Evolutionary conservation across 2,888 invertebrate genomes (phyloP).

Genomic region (Lumbricus terrestris): DNA sequence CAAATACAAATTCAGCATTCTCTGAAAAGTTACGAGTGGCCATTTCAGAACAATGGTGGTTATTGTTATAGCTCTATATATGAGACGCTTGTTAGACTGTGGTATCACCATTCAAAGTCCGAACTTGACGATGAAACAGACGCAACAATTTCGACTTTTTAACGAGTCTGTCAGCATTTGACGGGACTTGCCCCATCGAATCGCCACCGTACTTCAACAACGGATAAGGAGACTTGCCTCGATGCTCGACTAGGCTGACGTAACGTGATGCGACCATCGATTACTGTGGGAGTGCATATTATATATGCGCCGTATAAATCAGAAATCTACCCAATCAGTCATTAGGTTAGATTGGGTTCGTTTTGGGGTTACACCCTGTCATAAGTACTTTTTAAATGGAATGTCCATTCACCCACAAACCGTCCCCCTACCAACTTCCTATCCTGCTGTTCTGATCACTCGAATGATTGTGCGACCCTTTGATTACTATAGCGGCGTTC

Average conservation of each 20-base stretch:
- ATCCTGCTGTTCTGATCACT: not conserved
- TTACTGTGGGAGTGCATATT: not conserved
- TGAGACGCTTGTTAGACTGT: not conserved
- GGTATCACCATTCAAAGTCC: not conserved
- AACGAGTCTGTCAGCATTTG: not conserved
- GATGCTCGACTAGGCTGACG: not conserved
- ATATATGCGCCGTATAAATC: not conserved
- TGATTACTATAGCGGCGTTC: too few relatives aligned
- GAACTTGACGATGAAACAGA: not conserved
- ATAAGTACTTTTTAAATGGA: not conserved
- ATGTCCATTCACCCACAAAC: not conserved
- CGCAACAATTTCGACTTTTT: not conserved
- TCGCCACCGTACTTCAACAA: not conserved
- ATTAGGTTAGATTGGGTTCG: not conserved
- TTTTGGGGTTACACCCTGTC: not conserved
- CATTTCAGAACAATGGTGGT: too few relatives aligned
- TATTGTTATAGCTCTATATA: too few relatives aligned
- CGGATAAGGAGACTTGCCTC: too few relatives aligned
- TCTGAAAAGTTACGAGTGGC: too few relatives aligned
- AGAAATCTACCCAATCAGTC: too few relatives aligned
- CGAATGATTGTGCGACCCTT: not conserved
- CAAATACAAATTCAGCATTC: too few relatives aligned
- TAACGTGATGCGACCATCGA: not conserved
- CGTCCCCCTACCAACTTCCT: not conserved
- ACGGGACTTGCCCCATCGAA: not conserved